These are phyloP conservation scores for Mayetiola destructor DNA, from an alignment of 2,888 invertebrate species.

Conservation along the genomic window DNA sequence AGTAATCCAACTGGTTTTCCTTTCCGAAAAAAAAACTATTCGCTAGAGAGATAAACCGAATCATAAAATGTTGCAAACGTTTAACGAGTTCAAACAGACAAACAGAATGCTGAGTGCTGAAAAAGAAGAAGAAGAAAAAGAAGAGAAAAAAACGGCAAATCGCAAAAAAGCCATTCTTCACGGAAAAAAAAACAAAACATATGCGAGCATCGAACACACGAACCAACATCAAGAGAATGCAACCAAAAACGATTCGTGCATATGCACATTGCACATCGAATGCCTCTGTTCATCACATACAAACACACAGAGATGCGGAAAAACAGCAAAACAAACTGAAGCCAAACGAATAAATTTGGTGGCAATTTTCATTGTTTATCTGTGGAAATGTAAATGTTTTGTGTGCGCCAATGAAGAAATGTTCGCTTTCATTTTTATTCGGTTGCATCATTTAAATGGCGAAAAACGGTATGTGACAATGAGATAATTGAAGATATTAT, in stretches of 20 bases:
- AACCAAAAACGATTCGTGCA: no score
- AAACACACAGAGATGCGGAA: no score
- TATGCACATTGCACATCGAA: no score
- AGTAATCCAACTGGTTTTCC: conserved; percentile 9
- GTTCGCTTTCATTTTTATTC: not conserved
- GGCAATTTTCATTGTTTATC: not conserved
- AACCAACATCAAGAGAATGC: no score
- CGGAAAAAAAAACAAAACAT: no score
- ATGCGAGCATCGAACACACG: no score
- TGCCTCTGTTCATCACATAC: no score
- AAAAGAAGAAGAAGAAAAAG: not conserved
- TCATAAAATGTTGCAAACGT: conserved; percentile 3
- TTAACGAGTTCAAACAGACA: conserved; percentile 1
- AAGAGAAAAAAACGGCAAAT: not conserved
- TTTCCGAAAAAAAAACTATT: not conserved
- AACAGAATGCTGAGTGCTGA: not conserved
- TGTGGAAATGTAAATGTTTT: not conserved
- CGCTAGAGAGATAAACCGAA: not conserved
- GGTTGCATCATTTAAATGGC: not conserved
- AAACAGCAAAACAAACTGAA: no score
- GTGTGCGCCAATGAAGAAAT: not conserved
- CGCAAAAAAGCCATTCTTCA: not conserved
- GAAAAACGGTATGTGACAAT: no score
- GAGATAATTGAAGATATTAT: no score
- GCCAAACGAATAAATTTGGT: conserved; percentile 9